Conservation (phyloP, 23 tunicate species). For the Diplosoma virens region DNA sequence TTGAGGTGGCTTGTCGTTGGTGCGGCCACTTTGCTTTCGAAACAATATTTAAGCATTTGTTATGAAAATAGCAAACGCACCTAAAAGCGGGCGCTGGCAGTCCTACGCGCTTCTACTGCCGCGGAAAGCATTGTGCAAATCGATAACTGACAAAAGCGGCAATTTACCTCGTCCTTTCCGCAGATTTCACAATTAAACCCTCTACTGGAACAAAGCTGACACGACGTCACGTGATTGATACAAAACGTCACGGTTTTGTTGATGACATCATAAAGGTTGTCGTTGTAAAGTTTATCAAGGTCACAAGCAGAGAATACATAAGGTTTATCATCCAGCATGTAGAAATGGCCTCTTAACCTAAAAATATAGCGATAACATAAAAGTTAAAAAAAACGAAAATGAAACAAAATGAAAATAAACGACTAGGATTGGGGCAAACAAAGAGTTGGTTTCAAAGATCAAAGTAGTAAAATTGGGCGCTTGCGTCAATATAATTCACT, state of each 20-base stretch:
- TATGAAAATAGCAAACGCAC: too few relatives aligned
- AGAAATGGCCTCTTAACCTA: conserved; percentile 44
- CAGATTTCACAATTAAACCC: conserved; percentile 90
- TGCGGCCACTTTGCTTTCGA: too few relatives aligned
- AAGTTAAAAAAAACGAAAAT: not conserved
- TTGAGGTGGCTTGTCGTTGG: too few relatives aligned
- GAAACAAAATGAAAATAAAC: not conserved
- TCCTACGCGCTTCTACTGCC: too few relatives aligned
- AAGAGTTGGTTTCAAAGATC: not conserved
- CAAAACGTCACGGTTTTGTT: conserved; percentile 64
- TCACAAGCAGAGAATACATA: conserved; percentile 66
- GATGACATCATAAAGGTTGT: conserved; percentile 29
- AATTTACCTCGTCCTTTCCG: conserved; percentile 41
- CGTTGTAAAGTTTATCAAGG: conserved; percentile 27
- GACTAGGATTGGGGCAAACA: not conserved
- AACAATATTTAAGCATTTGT: too few relatives aligned
- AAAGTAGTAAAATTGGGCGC: too few relatives aligned
- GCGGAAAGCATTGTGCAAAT: too few relatives aligned
- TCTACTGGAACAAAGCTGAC: conserved; percentile 73
- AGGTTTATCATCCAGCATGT: conserved; percentile 59
- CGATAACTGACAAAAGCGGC: not conserved
- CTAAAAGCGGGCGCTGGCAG: too few relatives aligned
- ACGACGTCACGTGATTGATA: conserved; percentile 56
- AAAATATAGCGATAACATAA: not conserved
- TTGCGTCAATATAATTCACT: too few relatives aligned